Evolutionary conservation across 1,140 invertebrate genomes (phyloP), one percentile per base, ranked within the genome.

Genomic region (Cydia pomonella): DNA sequence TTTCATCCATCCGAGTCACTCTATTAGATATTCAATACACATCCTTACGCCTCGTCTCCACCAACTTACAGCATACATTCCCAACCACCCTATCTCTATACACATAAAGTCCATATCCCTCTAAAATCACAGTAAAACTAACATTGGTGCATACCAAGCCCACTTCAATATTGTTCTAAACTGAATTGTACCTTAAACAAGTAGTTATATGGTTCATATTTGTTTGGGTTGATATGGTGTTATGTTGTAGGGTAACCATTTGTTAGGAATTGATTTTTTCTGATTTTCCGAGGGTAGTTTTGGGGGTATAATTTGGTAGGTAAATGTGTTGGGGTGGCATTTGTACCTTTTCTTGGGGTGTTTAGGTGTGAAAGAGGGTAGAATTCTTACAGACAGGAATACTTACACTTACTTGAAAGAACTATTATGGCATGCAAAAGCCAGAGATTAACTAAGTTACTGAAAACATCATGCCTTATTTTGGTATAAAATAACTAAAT

Each of bases 11-110:
- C 64, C 64, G 41, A 18, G 64, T 69, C 33, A 18, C 33, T 59
- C 21, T 69, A 69, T 69, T 69, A 69, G 29, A 69, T 69, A 69
- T 69, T 69, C 64, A 69, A 69, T 69, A 69, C 64, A 69, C 64
- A 69, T 69, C 64, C 64, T 69, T 69, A 41, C 64, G 64, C 64
- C 33, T 69, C 64, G 13, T 6, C 64, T 69, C 2, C n/a, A 33
- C 64, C 64, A 69, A 41, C 27, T 69, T 69, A 38, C 5, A 18
- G 10, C 12, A 59, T 23, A 38, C 64, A 33, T 27, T 33, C 29
- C 16, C 7, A 18, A 21, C 64, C 64, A 38, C n/a, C 64, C n/a
- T 69, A 33, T 18, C 9, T 1, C 2, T 4, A 1, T 33, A 29
- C n/a, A 33, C 1, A 38, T 69, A 69, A 69, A 38, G 29, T 33